Base-by-base conservation (phyloP, 2,888 invertebrate genomes). In the Drosophila falleni region DNA sequence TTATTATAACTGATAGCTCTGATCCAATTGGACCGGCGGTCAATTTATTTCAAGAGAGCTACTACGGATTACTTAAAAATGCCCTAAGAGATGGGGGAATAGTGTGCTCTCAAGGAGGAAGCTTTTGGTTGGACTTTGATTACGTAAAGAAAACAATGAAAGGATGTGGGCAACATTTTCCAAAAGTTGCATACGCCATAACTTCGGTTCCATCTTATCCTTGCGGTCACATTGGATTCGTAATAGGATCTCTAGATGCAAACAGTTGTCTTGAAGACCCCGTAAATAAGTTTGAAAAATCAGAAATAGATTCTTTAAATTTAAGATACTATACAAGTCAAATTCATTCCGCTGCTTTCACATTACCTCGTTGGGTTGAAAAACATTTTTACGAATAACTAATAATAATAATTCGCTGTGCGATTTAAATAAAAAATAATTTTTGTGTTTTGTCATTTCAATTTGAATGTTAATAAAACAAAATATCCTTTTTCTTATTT, bases 1-100 rank as follows among this genome's bases (percentile, higher is more conserved):
- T 99, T 46, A 98, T 99, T 77, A 98, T 99, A 62, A 99, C 99
- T 0, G 99, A 99, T 92, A 98, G 98, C 75, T 98, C 98, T 42
- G 99, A 99, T 93, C 99, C 99, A 0, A 94, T 99, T 31, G 99
- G 99, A 0, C 96, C 96, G 0, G 96, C 96, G 0, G 94, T 94
- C 10, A 94, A 93, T 74, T 90, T 96, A 0, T 94, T 94, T 78
- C 93, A 94, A 91, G 95, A 96, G 89, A 95, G 95, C 64, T 98
- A 98, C 90, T 98, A 97, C 91, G 94, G 95, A 53, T 93, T 98
- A 16, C 95, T 99, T 94, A 96, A 96, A 84, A 94, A 95, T 67
- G 98, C 98, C 0, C 93, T 99, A 23, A 95, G 94, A 87, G 95
- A 96, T 0, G 95, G 95, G 54, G 99, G 99, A 5, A 95, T 99